phyloP scores from a whole-genome alignment of 2,888 invertebrate genomes.

The Noctua pronuba region DNA sequence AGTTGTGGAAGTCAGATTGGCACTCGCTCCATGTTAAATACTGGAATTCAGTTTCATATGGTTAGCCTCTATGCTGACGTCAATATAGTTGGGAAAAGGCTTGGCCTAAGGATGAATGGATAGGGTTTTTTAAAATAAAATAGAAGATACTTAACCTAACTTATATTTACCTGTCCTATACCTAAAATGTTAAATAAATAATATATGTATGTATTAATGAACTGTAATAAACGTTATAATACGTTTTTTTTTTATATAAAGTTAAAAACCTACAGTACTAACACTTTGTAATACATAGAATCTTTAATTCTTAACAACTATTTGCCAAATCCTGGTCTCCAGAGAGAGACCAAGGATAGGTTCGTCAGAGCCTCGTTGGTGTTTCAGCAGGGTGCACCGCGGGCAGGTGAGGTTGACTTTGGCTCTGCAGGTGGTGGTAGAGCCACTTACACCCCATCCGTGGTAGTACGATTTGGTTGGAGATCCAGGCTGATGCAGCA shows the following conservation, averaged over 20 bases:
- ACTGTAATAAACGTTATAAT: no score
- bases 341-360: not conserved
- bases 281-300: not conserved
- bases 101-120: not conserved
- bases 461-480: not conserved
- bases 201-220: not conserved
- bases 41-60: not conserved
- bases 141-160: conserved; percentile 1
- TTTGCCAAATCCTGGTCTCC: not conserved
- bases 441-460: conserved; percentile 42
- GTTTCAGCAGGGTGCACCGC: conserved; percentile 41
- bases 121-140: not conserved
- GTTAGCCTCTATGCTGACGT: not conserved
- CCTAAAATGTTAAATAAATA: not conserved
- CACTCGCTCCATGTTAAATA: not conserved
- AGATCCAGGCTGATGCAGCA: not conserved
- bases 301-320: not conserved
- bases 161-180: not conserved
- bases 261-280: conserved; percentile 10
- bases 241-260: not conserved
- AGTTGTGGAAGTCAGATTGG: not conserved
- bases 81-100: not conserved
- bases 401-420: conserved; percentile 50
- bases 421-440: conserved; percentile 9
- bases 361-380: conserved; percentile 44